These are phyloP conservation scores for Eudyptes chrysolophus DNA, from an alignment of 2,113 vertebrate species.

Conservation along the genomic window DNA sequence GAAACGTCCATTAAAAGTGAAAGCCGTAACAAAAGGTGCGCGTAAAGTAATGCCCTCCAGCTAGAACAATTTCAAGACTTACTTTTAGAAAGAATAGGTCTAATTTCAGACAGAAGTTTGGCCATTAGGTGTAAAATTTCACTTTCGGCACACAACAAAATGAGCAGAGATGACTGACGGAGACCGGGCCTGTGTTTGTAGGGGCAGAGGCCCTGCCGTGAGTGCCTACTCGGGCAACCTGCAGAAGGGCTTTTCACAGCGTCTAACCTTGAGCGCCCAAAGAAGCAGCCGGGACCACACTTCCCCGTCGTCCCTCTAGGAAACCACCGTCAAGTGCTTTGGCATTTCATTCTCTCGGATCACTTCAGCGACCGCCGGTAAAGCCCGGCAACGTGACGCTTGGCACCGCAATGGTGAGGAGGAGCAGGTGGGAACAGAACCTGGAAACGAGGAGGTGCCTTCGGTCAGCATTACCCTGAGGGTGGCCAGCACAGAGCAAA, in stretches of 20 bases:
- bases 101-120: background rate
- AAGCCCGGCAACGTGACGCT: accelerated
- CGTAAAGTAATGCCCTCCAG: background rate
- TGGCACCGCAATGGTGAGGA: background rate
- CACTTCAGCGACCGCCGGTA: too few relatives aligned
- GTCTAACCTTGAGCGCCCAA: accelerated
- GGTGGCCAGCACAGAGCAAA: background rate
- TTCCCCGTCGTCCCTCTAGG: background rate
- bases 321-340: background rate
- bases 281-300: background rate
- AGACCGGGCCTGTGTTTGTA: background rate
- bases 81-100: background rate
- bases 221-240: background rate
- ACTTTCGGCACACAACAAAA: background rate
- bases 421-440: background rate
- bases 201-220: background rate
- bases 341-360: background rate
- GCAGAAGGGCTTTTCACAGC: background rate
- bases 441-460: background rate
- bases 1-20: background rate
- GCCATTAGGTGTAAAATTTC: background rate
- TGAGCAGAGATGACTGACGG: background rate
- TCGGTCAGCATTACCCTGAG: background rate
- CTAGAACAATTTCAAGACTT: background rate
- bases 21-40: background rate